phyloP scores from a whole-genome alignment of 2,113 vertebrate species.

The Orcinus orca region DNA sequence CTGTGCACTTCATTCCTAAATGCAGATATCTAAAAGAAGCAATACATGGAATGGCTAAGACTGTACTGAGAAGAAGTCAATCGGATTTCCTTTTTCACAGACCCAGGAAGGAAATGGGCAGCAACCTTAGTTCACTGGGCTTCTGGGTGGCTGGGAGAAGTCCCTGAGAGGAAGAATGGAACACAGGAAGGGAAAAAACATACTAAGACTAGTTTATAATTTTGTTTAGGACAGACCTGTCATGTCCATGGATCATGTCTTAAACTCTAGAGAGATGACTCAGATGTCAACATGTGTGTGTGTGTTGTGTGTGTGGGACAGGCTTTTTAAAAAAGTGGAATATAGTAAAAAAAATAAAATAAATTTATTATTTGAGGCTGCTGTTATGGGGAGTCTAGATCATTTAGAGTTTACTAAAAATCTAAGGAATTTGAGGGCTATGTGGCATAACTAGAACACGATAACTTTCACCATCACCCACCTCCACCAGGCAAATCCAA shows the following conservation, averaged over 20 bases:
- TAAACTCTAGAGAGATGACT: constrained; percentile 3
- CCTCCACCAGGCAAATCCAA: neutral
- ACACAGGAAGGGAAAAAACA: neutral
- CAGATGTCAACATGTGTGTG: neutral
- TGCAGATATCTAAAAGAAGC: neutral
- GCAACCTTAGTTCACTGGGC: neutral
- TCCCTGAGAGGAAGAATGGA: neutral
- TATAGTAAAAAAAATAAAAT: neutral
- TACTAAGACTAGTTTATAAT: neutral
- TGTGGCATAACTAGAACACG: neutral
- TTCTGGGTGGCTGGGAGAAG: neutral
- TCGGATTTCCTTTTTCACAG: neutral
- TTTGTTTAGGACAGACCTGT: neutral
- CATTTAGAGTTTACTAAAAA: neutral
- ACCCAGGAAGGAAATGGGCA: neutral
- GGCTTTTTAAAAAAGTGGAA: neutral
- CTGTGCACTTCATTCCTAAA: neutral
- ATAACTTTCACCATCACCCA: neutral
- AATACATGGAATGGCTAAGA: neutral
- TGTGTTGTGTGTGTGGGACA: neutral
- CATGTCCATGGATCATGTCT: neutral
- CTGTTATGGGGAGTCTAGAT: neutral
- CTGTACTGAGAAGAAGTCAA: neutral
- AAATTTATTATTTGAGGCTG: constrained; percentile 7
- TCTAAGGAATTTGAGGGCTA: neutral